Percentiles rank a stretch among this genome's conserved stretches.
Evolutionary conservation across 2,888 invertebrate species (phyloP).

Genomic region (Capitulum mitella): DNA sequence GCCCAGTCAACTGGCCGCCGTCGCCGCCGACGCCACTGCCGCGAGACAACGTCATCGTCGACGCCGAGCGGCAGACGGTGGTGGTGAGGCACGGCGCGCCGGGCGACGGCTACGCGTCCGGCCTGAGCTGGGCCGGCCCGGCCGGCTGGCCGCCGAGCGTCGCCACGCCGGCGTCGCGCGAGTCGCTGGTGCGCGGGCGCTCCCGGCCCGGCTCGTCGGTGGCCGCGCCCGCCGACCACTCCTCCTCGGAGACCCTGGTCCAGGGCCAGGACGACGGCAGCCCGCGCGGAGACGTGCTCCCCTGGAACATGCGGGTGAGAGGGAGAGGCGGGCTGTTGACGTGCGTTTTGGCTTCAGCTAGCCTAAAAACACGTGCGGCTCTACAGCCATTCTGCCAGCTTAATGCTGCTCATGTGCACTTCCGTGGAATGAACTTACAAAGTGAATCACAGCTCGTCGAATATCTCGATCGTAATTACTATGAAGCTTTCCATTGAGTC

Average conservation of each 20-base stretch:
- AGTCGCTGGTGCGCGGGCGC: background rate
- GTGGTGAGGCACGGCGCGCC: background rate
- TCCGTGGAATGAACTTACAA: too few species aligned
- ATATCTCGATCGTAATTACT: too few species aligned
- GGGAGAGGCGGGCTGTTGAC: background rate
- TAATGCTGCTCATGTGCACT: too few species aligned
- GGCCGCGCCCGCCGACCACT: background rate
- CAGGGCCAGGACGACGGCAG: background rate
- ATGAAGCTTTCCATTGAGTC: too few species aligned
- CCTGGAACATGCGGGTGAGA: background rate
- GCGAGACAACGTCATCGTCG: background rate
- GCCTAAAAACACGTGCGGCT: too few species aligned
- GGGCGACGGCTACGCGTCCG: background rate
- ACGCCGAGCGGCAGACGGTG: background rate
- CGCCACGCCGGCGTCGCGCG: background rate
- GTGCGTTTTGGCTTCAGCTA: too few species aligned
- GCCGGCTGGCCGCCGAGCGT: background rate
- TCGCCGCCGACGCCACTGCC: background rate
- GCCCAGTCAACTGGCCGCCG: background rate
- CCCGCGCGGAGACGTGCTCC: background rate
- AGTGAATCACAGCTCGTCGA: too few species aligned
- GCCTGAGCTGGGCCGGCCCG: background rate
- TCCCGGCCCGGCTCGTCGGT: background rate
- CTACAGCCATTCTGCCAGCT: too few species aligned
- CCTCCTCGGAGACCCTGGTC: background rate